phyloP scores from a whole-genome alignment of 2,113 vertebrate genomes.

The Cynopterus brachyotis region DNA sequence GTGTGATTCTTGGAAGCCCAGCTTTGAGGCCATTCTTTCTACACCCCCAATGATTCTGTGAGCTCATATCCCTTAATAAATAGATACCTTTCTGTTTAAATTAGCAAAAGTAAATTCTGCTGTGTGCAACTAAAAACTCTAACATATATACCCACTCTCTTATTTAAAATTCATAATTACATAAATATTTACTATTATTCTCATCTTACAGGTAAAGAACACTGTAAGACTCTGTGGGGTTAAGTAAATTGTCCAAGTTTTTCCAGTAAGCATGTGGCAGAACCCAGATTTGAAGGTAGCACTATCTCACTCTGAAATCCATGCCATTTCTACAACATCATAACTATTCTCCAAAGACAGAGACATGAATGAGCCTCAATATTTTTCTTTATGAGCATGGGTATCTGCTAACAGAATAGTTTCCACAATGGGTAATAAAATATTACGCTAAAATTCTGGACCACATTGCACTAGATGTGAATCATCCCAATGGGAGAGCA shows the following conservation, averaged over 20 bases:
- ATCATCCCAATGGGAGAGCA: constrained; percentile 17
- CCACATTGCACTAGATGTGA: background rate
- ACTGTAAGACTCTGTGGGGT: background rate
- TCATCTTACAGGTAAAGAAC: background rate
- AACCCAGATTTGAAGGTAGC: background rate
- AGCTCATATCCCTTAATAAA: background rate
- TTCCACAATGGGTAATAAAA: constrained; percentile 14
- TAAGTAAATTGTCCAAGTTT: background rate
- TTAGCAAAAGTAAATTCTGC: background rate
- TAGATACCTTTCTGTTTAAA: background rate
- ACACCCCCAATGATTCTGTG: background rate
- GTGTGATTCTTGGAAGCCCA: background rate
- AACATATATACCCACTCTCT: background rate
- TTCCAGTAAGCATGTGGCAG: background rate
- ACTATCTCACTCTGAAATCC: background rate
- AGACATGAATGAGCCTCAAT: background rate
- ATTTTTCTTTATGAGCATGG: background rate
- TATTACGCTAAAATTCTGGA: background rate
- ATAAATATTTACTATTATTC: background rate
- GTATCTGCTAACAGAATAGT: constrained; percentile 8
- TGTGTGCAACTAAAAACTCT: background rate
- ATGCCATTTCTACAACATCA: background rate
- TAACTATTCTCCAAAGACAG: background rate
- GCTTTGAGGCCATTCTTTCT: background rate
- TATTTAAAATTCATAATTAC: background rate